Evolutionary conservation across 2,888 invertebrate species (phyloP).

Genomic region (Dolomedes plantarius): DNA sequence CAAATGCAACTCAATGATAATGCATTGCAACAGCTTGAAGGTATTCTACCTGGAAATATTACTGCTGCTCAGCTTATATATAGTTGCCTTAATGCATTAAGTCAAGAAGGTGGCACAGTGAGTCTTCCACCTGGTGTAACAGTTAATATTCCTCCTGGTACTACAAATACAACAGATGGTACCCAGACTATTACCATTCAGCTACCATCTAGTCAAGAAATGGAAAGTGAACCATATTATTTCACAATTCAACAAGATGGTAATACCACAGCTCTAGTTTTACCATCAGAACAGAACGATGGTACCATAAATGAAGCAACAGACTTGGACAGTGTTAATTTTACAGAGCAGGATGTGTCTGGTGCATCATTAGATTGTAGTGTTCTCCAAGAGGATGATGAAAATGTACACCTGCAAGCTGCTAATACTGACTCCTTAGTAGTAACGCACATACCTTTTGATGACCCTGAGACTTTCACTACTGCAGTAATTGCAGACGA

Average conservation of each 20-base stretch:
- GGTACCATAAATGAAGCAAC: slow-evolving; percentile 13
- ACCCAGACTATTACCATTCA: slow-evolving; percentile 73
- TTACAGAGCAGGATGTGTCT: slow-evolving; percentile 14
- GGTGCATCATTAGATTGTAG: slow-evolving; percentile 29
- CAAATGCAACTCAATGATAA: slow-evolving; percentile 63
- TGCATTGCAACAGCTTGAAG: slow-evolving; percentile 73
- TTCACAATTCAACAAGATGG: slow-evolving; percentile 72
- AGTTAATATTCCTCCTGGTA: slow-evolving; percentile 32
- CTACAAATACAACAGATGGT: slow-evolving; percentile 51
- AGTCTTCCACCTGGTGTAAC: slow-evolving; percentile 70
- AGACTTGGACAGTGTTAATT: slow-evolving; percentile 28
- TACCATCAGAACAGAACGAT: slow-evolving; percentile 27
- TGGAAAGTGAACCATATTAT: slow-evolving; percentile 71
- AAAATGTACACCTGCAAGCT: neutral
- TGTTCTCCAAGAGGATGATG: slow-evolving; percentile 33
- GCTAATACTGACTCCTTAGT: slow-evolving; percentile 22
- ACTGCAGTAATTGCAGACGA: neutral
- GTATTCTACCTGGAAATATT: slow-evolving; percentile 70
- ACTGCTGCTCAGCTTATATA: slow-evolving; percentile 73
- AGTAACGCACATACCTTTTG: slow-evolving; percentile 27
- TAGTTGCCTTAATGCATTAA: slow-evolving; percentile 73
- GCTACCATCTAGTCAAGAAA: slow-evolving; percentile 50
- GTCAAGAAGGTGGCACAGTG: slow-evolving; percentile 73
- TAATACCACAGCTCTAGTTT: slow-evolving; percentile 33
- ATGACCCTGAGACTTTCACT: slow-evolving; percentile 2